Percentiles rank a stretch among this genome's conserved stretches.
phyloP scores from a whole-genome alignment of 2,888 invertebrate species.

The Laspeyria flexula region DNA sequence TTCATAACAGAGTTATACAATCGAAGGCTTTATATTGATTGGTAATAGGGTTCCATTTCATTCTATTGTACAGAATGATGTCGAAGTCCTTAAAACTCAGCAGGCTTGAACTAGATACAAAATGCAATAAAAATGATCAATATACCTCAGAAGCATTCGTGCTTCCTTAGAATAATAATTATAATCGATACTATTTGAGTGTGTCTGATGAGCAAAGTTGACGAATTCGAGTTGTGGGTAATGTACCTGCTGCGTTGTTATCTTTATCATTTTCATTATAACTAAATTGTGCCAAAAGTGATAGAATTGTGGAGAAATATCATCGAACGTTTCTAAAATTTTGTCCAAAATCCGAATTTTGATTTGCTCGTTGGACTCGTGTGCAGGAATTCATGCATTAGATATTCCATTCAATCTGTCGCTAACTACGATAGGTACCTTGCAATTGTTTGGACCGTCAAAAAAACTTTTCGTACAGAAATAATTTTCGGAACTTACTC shows the following conservation, averaged over 20 bases:
- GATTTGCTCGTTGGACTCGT: conserved; percentile 50
- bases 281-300: conserved; percentile 74
- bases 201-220: conserved; percentile 56
- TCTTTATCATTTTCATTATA: conserved; percentile 55
- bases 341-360: conserved; percentile 28
- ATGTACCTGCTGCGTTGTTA: conserved; percentile 51
- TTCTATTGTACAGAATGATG: conserved; percentile 57
- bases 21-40: conserved; percentile 48
- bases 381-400: conserved; percentile 26
- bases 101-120: conserved; percentile 56
- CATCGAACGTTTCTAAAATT: conserved; percentile 21
- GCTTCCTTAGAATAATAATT: conserved; percentile 74
- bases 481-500: conserved; percentile 45
- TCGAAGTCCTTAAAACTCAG: conserved; percentile 49
- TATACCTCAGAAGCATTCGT: conserved; percentile 78
- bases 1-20: conserved; percentile 62
- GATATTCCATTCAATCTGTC: conserved; percentile 24
- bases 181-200: conserved; percentile 61
- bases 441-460: conserved; percentile 24
- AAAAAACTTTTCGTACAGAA: conserved; percentile 32
- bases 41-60: conserved; percentile 53
- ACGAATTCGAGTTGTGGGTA: conserved; percentile 41
- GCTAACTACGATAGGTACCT: conserved; percentile 16
- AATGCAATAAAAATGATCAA: conserved; percentile 65
- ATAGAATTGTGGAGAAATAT: conserved; percentile 36